phyloP scores from a whole-genome alignment of 2,888 invertebrate species.

The Hydropsyche betteni region DNA sequence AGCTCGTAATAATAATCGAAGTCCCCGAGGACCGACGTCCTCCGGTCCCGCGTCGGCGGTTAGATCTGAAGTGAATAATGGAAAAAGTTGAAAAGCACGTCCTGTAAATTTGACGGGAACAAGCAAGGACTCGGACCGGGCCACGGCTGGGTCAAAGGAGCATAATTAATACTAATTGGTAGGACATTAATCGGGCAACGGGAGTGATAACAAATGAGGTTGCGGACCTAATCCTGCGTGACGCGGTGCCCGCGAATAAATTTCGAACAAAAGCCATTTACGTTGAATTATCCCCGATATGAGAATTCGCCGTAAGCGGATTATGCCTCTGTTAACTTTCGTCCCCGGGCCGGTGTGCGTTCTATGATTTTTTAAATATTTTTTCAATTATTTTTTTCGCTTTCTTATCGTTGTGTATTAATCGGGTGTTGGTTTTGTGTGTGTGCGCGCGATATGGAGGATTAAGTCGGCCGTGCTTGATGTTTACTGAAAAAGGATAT shows the following conservation, averaged over 20 bases:
- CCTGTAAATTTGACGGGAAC: conserved; percentile 27
- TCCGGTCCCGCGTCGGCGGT: not conserved
- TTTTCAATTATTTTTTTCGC: too few species aligned
- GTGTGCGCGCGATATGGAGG: too few species aligned
- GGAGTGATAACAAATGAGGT: conserved; percentile 32
- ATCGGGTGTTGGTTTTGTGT: too few species aligned
- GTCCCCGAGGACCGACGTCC: too few species aligned
- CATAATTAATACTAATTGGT: conserved; percentile 33
- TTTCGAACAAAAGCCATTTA: conserved; percentile 34
- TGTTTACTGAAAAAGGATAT: too few species aligned
- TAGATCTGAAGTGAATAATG: conserved; percentile 14
- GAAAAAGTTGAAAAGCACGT: conserved; percentile 12
- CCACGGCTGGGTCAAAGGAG: conserved; percentile 10
- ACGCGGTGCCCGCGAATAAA: conserved; percentile 29
- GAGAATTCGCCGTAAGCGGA: conserved; percentile 38
- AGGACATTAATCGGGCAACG: conserved; percentile 17
- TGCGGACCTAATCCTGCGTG: conserved; percentile 29
- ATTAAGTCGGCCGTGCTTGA: too few species aligned
- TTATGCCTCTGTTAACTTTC: conserved; percentile 5
- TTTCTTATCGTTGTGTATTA: too few species aligned
- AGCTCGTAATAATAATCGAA: too few species aligned
- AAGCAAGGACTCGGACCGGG: not conserved
- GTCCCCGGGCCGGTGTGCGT: not conserved
- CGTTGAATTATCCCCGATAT: conserved; percentile 37
- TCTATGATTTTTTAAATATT: not conserved